Conservation (phyloP, 2,113 vertebrate species). For the Guaruba guarouba region DNA sequence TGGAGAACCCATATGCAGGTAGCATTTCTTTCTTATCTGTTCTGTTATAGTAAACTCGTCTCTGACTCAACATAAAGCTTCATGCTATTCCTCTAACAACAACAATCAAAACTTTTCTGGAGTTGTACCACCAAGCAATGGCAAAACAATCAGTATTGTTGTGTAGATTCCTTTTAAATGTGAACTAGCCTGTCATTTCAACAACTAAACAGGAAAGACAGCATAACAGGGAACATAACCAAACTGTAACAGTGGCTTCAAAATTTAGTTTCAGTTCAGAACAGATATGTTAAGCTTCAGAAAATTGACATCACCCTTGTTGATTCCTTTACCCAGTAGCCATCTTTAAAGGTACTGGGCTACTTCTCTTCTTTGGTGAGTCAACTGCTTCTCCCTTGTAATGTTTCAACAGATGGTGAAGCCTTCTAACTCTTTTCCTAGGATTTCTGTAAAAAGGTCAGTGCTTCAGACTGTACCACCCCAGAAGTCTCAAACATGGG, state of each 20-base stretch:
- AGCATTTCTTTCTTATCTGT: background rate
- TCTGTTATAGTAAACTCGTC: background rate
- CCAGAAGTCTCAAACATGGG: background rate
- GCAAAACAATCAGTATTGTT: background rate
- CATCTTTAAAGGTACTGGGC: background rate
- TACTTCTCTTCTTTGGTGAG: background rate
- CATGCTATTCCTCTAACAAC: background rate
- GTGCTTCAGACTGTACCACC: background rate
- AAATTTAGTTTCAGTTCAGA: background rate
- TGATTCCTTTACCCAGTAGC: background rate
- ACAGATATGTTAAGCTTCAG: background rate
- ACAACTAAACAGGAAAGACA: background rate
- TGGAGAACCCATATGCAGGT: background rate
- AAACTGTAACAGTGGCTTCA: fast-evolving
- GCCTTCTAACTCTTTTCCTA: background rate
- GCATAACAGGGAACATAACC: background rate
- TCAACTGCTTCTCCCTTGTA: background rate
- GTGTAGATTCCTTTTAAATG: background rate
- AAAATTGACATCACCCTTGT: background rate
- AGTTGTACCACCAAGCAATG: background rate
- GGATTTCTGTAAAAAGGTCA: background rate
- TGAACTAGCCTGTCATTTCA: background rate
- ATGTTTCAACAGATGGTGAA: background rate
- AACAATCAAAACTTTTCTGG: background rate
- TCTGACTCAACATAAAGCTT: background rate